These are phyloP conservation scores for Sceloporus tristichus DNA, from an alignment of 2,113 vertebrate genomes.

Conservation along the genomic window DNA sequence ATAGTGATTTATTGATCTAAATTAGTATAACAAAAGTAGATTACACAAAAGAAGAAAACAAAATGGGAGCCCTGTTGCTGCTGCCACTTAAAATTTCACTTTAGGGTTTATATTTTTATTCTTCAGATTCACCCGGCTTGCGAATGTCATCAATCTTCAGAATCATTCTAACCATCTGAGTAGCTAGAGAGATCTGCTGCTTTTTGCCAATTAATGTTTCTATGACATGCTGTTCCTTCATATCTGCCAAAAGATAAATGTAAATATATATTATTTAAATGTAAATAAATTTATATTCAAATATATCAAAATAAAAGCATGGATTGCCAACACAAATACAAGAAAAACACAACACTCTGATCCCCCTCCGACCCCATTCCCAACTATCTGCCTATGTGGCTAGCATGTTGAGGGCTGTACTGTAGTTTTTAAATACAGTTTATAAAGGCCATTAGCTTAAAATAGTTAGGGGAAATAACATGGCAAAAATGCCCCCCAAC, in stretches of 20 bases:
- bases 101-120: constrained; percentile 71
- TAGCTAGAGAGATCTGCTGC: constrained; percentile 94
- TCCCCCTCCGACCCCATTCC: too few relatives aligned
- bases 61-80: constrained; percentile 51
- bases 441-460: too few relatives aligned
- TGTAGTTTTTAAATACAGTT: neutral
- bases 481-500: too few relatives aligned
- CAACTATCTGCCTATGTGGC: neutral
- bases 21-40: constrained; percentile 8
- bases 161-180: constrained; percentile 98
- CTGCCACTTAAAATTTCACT: constrained; percentile 43
- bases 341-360: neutral
- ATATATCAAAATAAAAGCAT: neutral
- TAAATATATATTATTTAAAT: neutral
- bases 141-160: constrained; percentile 98
- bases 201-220: constrained; percentile 98
- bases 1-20: constrained; percentile 30
- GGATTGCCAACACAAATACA: neutral
- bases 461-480: too few relatives aligned
- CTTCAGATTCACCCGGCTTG: constrained; percentile 91
- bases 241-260: constrained; percentile 82
- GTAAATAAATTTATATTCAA: neutral
- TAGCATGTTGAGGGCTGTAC: neutral
- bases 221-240: constrained; percentile 97
- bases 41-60: constrained; percentile 6